Evolutionary conservation across 2,797 vertebrate species (phyloP).

Genomic region (Mus spretus): DNA sequence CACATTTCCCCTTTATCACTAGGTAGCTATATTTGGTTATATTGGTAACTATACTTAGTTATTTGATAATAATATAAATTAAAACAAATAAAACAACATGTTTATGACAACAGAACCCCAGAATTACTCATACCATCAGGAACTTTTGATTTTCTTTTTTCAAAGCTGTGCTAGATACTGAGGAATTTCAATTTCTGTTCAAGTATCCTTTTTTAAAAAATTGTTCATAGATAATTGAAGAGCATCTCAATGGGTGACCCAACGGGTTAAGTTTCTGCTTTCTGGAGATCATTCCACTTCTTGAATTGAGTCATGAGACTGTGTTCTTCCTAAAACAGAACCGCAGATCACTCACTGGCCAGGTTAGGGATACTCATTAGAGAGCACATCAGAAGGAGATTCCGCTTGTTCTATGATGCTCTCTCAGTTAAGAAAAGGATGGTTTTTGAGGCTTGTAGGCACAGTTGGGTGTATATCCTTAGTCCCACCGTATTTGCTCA

Average conservation of each 20-base stretch:
- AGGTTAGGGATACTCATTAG: background rate
- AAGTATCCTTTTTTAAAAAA: conserved; percentile 42
- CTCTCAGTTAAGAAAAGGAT: background rate
- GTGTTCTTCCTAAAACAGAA: background rate
- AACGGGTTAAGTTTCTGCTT: background rate
- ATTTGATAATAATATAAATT: conserved; percentile 29
- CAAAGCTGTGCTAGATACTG: background rate
- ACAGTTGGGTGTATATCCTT: background rate
- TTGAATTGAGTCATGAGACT: background rate
- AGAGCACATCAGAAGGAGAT: background rate
- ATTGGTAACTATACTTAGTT: background rate
- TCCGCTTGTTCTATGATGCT: background rate
- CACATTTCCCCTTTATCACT: background rate
- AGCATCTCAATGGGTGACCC: background rate
- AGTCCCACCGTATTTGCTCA: background rate
- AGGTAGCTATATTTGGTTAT: background rate
- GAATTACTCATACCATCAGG: background rate
- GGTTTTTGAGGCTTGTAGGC: background rate
- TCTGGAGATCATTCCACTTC: background rate
- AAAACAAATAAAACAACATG: conserved; percentile 19
- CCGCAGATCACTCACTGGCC: background rate
- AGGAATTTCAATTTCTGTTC: conserved; percentile 23
- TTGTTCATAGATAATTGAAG: background rate
- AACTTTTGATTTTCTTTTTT: background rate
- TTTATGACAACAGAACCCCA: background rate